Evolutionary conservation across 2,888 invertebrate genomes (phyloP).

Genomic region (Liopterus haemorrhoidalis): DNA sequence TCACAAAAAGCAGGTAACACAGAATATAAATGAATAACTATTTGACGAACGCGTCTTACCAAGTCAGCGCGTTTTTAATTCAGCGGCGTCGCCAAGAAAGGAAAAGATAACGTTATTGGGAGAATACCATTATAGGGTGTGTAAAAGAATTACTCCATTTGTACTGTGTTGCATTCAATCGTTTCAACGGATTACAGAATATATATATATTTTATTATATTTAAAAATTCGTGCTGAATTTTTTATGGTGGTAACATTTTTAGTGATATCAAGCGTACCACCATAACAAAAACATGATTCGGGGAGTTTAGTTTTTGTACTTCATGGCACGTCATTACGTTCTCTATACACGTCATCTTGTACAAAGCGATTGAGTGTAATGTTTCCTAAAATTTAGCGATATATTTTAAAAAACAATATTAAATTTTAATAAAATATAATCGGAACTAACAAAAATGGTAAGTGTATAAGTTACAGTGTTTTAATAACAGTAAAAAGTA

Average conservation of each 20-base stretch:
- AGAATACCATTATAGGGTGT: no score
- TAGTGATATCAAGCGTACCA: neutral
- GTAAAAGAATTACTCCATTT: no score
- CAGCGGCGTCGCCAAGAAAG: no score
- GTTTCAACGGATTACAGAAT: no score
- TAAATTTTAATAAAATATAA: conserved; percentile 10
- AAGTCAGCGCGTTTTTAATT: no score
- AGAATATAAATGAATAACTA: no score
- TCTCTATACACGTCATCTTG: conserved; percentile 29
- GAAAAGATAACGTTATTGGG: no score
- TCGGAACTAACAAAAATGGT: conserved; percentile 18
- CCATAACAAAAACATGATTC: neutral
- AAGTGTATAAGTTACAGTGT: conserved; percentile 11
- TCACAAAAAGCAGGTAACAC: no score
- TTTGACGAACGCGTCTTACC: no score
- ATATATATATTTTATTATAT: no score
- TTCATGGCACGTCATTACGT: conserved; percentile 26
- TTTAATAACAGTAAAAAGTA: neutral
- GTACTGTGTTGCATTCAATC: no score
- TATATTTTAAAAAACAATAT: conserved; percentile 6
- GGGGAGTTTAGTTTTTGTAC: conserved; percentile 20
- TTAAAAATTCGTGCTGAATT: neutral
- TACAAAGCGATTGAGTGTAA: conserved; percentile 21
- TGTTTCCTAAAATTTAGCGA: conserved; percentile 21
- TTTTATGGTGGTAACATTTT: no score